Base-by-base conservation (phyloP, 2,113 vertebrate genomes). In the Pituophis catenifer region DNA sequence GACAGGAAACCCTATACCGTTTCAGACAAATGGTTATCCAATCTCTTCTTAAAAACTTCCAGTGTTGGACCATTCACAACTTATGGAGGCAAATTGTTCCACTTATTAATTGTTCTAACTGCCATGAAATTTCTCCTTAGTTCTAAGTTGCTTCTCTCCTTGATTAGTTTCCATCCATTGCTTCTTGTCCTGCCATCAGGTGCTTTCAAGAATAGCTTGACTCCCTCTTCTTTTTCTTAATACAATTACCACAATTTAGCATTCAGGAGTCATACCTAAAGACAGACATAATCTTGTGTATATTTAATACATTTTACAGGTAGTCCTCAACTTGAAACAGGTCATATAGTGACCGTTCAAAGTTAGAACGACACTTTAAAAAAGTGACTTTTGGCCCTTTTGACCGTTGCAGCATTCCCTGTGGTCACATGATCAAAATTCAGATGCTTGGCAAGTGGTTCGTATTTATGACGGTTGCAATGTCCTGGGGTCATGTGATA, bases 251-350 rank as follows among this genome's bases (percentile, higher is more conserved):
- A 93, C 52, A 70, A 93, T 94, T 91, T 90, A 85, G 86, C 90
- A 94, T 94, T 15, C 91, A 91, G 87, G 93, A 81, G 8, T 55
- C 50, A 19, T 23, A 88, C 93, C 89, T 88, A 88, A 88, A 95
- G 89, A 93, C 48, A 91, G 26, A 26, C 88, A 59, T 65, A 55
- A 88, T 89, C 48, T 90, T 93, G 90, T 93, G 93, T 90, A 58
- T 86, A 94, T 91, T 62, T 38, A 95, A 94, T 94, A 93, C 90
- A 90, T 91, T 94, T 89, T 10, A n/a, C 11, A 70, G 62, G 29
- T 13, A n/a, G 11, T n/a, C 11, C 29, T n/a, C 5, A 0, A 70
- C 11, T 70, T 70, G 10, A 11, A 70, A n/a, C 11, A 70, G 62
- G 12, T 70, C 29, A 13, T 29, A 13, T n/a, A n/a, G 62, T 13